Percentiles rank a stretch among this genome's conserved stretches.
These are phyloP conservation scores for Uropsilus gracilis DNA, from an alignment of 2,113 vertebrate species.

Conservation along the genomic window DNA sequence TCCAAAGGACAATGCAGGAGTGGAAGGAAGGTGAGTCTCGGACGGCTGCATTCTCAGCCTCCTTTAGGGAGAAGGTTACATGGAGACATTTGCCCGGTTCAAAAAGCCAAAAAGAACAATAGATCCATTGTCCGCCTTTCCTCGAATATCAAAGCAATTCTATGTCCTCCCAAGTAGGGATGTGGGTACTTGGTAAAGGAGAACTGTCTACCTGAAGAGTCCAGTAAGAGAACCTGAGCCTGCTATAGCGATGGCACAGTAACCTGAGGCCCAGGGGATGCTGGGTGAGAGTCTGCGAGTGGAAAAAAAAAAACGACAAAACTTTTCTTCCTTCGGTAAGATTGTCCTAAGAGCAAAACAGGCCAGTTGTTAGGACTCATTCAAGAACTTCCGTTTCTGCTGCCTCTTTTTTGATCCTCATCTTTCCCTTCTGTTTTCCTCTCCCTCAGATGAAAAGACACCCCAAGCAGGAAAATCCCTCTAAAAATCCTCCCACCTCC, in stretches of 20 bases:
- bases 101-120: constrained; percentile 67
- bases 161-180: not conserved
- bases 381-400: not conserved
- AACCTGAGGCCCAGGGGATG: constrained; percentile 61
- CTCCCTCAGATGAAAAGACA: not conserved
- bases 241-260: not conserved
- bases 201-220: constrained; percentile 11
- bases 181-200: constrained; percentile 37
- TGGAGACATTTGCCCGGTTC: not conserved
- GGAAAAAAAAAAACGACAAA: too few species aligned
- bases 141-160: not conserved
- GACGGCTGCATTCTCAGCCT: not conserved
- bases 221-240: constrained; percentile 71
- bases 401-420: not conserved
- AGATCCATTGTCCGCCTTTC: constrained; percentile 33
- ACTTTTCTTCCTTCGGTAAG: constrained; percentile 54
- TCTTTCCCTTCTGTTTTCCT: not conserved
- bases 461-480: not conserved
- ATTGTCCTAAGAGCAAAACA: constrained; percentile 22
- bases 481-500: not conserved
- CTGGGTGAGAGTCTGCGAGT: not conserved
- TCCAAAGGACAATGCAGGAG: not conserved
- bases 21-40: constrained; percentile 40
- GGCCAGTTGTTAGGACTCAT: not conserved
- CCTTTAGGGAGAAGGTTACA: not conserved